Conservation (phyloP, 1,140 invertebrate species). For the Drosophila hydei region DNA sequence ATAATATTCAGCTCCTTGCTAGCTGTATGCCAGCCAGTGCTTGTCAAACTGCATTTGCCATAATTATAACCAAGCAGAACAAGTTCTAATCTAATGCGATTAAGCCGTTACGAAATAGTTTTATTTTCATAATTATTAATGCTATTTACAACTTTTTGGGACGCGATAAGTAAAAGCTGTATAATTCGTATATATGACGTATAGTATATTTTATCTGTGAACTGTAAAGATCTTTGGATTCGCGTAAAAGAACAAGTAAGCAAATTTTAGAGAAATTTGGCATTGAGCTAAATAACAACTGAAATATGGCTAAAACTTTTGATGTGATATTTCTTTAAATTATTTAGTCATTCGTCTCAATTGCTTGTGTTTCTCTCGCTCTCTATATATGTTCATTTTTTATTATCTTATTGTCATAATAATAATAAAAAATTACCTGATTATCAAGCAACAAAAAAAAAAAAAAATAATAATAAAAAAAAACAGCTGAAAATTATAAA, state of each 20-base stretch:
- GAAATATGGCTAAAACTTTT: too few relatives aligned
- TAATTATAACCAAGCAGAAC: background rate
- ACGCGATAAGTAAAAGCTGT: constrained; percentile 38
- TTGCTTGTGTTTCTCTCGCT: too few relatives aligned
- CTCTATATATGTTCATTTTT: background rate
- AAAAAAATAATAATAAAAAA: background rate
- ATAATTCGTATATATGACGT: constrained; percentile 12
- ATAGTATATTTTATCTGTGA: constrained; percentile 24
- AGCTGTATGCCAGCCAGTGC: constrained; percentile 23
- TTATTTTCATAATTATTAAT: constrained; percentile 6
- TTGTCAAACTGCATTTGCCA: constrained; percentile 34
- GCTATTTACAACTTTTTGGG: background rate
- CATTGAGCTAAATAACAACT: too few relatives aligned
- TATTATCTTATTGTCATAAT: constrained; percentile 1
- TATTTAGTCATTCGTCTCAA: too few relatives aligned
- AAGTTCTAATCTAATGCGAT: constrained; percentile 19
- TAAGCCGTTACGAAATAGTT: constrained; percentile 7
- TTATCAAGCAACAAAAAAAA: background rate
- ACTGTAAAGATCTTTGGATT: constrained; percentile 15
- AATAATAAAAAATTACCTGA: background rate
- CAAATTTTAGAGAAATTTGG: background rate
- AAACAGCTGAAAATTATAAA: background rate
- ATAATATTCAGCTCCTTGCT: constrained; percentile 7
- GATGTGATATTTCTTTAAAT: too few relatives aligned
- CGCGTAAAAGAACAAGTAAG: constrained; percentile 18